These are phyloP conservation scores for Cecidostiba fungosa DNA, from an alignment of 2,888 invertebrate species.

Conservation along the genomic window DNA sequence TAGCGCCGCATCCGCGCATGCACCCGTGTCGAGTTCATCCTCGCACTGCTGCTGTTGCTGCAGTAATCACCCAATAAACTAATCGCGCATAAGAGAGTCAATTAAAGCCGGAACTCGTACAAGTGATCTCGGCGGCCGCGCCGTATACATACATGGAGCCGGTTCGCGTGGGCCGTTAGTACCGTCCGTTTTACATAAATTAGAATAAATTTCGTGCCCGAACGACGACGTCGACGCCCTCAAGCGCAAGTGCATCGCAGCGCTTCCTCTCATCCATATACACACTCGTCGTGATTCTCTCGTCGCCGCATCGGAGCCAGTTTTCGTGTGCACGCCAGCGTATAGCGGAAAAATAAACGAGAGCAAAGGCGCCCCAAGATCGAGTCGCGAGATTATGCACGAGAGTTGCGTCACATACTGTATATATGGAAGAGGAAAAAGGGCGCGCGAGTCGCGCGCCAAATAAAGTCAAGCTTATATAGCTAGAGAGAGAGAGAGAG, in stretches of 20 bases:
- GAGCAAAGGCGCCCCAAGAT: conserved; percentile 19
- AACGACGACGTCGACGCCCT: not conserved
- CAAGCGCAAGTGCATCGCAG: not conserved
- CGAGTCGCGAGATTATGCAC: conserved; percentile 19
- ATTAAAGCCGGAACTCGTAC: conserved; percentile 43
- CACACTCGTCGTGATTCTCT: not conserved
- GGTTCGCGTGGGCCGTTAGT: conserved; percentile 29
- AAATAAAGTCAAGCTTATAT: conserved; percentile 1
- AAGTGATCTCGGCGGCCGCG: not conserved
- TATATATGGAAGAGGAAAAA: not conserved
- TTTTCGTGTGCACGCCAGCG: conserved; percentile 23
- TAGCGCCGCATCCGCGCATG: not conserved
- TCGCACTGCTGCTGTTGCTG: not conserved
- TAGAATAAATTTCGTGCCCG: conserved; percentile 45
- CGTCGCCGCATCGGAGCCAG: conserved; percentile 5
- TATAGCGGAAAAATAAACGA: not conserved
- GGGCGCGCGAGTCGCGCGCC: conserved; percentile 28
- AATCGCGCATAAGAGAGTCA: conserved; percentile 44
- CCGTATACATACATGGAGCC: not conserved
- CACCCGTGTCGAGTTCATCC: conserved; percentile 1
- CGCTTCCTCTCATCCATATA: not conserved
- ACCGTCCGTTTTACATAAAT: conserved; percentile 52
- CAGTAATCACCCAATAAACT: conserved; percentile 52
- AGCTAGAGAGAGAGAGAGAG: not conserved
- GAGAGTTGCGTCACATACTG: conserved; percentile 15